A percentile compares a stretch with the other conserved stretches of the same genome.
Evolutionary conservation across 2,888 invertebrate species (phyloP).

Genomic region (Julus scandinavius): DNA sequence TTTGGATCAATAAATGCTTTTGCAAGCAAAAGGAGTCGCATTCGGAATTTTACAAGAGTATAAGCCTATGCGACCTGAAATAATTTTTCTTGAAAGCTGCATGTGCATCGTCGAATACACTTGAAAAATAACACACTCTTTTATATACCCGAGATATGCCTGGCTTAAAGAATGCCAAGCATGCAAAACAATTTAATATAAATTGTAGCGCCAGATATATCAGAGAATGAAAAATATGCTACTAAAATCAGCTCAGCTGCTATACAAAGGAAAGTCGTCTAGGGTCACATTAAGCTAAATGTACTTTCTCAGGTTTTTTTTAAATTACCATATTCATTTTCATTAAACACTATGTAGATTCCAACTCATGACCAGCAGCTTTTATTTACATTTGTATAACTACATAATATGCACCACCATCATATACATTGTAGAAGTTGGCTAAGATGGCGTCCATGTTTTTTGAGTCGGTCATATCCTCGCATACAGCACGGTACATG

Average conservation of each 20-base stretch:
- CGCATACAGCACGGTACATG: too few relatives aligned
- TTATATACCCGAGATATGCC: neutral
- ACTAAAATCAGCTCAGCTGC: neutral
- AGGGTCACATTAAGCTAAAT: neutral
- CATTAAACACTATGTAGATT: neutral
- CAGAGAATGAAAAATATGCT: neutral
- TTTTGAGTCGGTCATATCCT: too few relatives aligned
- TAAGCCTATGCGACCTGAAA: constrained; percentile 38
- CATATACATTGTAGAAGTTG: too few relatives aligned
- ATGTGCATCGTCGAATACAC: constrained; percentile 37
- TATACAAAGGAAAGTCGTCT: neutral
- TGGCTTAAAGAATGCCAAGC: constrained; percentile 14
- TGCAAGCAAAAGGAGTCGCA: neutral
- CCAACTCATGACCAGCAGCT: too few relatives aligned
- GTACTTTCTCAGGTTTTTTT: neutral
- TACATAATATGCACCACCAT: too few relatives aligned
- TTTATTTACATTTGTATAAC: too few relatives aligned
- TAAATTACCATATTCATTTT: neutral
- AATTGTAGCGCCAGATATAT: neutral
- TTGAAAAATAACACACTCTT: constrained; percentile 38
- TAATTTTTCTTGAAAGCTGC: constrained; percentile 36
- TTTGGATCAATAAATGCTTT: constrained; percentile 46
- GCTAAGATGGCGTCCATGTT: too few relatives aligned
- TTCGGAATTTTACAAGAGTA: neutral
- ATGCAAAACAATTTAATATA: constrained; percentile 50